These are phyloP conservation scores for Thermophis baileyi DNA, from an alignment of 2,113 vertebrate species.

Conservation along the genomic window DNA sequence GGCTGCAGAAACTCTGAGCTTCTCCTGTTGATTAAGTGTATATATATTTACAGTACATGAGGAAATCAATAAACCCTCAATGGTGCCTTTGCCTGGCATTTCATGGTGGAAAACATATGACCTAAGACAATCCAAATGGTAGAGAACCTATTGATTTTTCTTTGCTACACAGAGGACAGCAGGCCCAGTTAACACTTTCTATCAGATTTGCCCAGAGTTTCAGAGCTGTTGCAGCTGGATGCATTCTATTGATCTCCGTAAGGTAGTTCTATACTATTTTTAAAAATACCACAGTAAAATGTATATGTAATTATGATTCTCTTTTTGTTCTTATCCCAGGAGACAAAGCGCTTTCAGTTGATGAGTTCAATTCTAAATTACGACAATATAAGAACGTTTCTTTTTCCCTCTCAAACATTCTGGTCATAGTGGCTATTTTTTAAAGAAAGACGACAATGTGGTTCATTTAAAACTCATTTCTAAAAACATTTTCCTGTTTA, in stretches of 20 bases:
- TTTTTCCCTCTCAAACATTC: background rate
- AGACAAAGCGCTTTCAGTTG: conserved; percentile 38
- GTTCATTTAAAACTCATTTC: background rate
- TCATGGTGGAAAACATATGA: conserved; percentile 68
- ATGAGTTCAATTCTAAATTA: conserved; percentile 36
- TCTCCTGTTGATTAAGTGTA: conserved; percentile 58
- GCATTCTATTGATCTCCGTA: conserved; percentile 59
- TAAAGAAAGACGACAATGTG: background rate
- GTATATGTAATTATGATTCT: conserved; percentile 36
- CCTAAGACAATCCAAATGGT: conserved; percentile 69
- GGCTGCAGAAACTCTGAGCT: conserved; percentile 55
- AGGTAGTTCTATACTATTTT: conserved; percentile 55
- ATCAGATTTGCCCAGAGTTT: conserved; percentile 59
- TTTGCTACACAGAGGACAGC: conserved; percentile 59
- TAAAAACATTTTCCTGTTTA: background rate
- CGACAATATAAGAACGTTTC: background rate
- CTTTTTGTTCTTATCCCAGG: conserved; percentile 39
- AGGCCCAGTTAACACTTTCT: conserved; percentile 62
- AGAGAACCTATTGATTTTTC: conserved; percentile 68
- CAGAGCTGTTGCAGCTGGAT: conserved; percentile 53
- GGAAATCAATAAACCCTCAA: conserved; percentile 67
- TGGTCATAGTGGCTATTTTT: background rate
- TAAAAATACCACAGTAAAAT: conserved; percentile 50
- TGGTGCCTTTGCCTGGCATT: conserved; percentile 67
- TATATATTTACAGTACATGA: conserved; percentile 70